A percentile compares a stretch with the other conserved stretches of the same genome.
phyloP scores from a whole-genome alignment of 2,888 invertebrate species.

The Disparrhopalites patrizii region DNA sequence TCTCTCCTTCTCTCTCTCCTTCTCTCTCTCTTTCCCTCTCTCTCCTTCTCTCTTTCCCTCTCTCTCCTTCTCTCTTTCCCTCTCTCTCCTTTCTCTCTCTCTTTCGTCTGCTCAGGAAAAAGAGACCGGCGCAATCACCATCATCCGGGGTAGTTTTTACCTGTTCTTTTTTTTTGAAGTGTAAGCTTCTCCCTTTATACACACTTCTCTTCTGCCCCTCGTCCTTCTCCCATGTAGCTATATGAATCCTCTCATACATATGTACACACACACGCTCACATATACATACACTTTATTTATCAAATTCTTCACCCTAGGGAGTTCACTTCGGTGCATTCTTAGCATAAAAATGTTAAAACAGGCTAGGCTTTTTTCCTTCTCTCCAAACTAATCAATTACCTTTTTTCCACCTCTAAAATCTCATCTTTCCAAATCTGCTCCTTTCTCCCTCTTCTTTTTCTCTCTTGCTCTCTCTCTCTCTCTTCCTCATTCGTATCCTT shows the following conservation, averaged over 20 bases:
- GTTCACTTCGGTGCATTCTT: conserved; percentile 17
- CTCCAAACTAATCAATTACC: neutral
- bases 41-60: neutral
- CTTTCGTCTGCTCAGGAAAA: conserved; percentile 12
- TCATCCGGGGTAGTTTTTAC: conserved; percentile 24
- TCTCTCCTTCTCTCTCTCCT: neutral
- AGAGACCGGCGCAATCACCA: conserved; percentile 27
- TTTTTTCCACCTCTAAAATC: neutral
- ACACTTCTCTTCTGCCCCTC: neutral
- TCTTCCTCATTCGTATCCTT: neutral
- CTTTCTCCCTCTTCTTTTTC: neutral
- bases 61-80: neutral
- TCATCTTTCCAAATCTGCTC: neutral
- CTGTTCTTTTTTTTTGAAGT: too few relatives aligned
- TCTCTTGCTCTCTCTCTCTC: neutral
- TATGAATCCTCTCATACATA: neutral
- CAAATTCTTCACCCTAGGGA: conserved; percentile 18
- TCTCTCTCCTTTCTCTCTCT: conserved; percentile 7
- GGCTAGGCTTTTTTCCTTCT: neutral
- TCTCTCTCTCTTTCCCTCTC: neutral
- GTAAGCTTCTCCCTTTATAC: neutral
- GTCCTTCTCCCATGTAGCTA: neutral
- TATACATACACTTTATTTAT: conserved; percentile 19
- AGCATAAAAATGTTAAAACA: conserved; percentile 3
- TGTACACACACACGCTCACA: neutral